Evolutionary conservation across 2,113 vertebrate genomes (phyloP), one percentile per base, ranked within the genome.

Genomic region (Tiliqua scincoides): DNA sequence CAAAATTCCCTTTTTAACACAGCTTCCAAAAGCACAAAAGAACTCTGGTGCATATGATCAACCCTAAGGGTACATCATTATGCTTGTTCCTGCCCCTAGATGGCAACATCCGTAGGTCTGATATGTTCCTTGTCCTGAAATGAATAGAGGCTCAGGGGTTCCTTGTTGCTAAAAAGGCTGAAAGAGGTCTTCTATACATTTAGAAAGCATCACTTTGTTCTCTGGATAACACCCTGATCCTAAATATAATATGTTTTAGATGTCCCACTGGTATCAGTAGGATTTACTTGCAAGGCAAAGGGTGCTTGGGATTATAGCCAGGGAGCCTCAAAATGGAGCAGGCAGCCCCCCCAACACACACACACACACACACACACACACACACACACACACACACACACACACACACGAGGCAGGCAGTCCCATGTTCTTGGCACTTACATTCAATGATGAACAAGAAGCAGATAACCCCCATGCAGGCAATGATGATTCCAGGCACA

Each of bases 401-500:
- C n/a, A n/a, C n/a, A n/a, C n/a, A n/a, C n/a, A n/a, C n/a, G n/a
- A n/a, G n/a, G n/a, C n/a, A n/a, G n/a, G n/a, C n/a, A n/a, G n/a
- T n/a, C n/a, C n/a, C 20, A 32, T 27, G 18, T 3, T 6, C 43
- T 3, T 32, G 43, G 70, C 43, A 97, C 98, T 97, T 79, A 99
- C 99, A 97, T 85, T 99, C 99, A n/a, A 99, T 96, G 1, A 99
- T 97, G 94, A 99, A 99, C 92, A 99, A 95, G 96, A 99, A 99
- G 93, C 98, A 99, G 89, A 99, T 10, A 83, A 99, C 0, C 1
- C 98, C 99, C n/a, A 96, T 88, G 1, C 14, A 20, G 0, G 94
- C 91, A 0, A 98, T 99, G 95, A 99, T 96, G 96, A 98, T 57
- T 12, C 99, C 98, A 0, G 99, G 99, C 25, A 99, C 98, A 0